Evolutionary conservation across 2,888 invertebrate genomes (phyloP), one percentile per base, ranked within the genome.

Genomic region (Caenorhabditis sinica): DNA sequence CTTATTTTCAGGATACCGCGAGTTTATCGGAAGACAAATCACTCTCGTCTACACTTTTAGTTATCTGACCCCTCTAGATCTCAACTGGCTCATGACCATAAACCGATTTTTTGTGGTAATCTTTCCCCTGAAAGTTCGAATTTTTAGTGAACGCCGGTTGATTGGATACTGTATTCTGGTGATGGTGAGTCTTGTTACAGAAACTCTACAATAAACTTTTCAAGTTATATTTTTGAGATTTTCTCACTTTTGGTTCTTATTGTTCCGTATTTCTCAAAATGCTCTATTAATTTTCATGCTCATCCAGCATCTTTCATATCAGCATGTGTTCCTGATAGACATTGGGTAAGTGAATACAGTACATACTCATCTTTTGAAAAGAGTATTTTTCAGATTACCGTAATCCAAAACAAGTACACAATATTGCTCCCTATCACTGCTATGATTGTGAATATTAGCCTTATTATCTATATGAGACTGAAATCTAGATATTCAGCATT

Each of bases 241-340:
- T 1, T 30, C 3, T 58, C 40, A 11, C 17, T 30, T 17, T 15
- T 58, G 9, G 30, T 25, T 17, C 36, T 61, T 20, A 20, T 61
- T 4, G 40, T 61, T 23, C 61, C 61, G 1, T 61, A 61, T n/a
- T 61, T 23, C 23, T 61, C 61, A 1, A 13, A 6, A 4, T 61
- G 61, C 25, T 61, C 61, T 23, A 23, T 61, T 9, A 61, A 61
- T 23, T 61, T 61, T 23, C n/a, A 61, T 40, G 61, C 61, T 9
- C 58, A 58, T 58, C 58, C 58, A 0, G 58, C 30, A 13, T 30
- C 17, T 2, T 58, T 23, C 11, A 30, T 58, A 6, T 40, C 61
- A 9, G 61, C 61, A 4, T 61, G 61, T 30, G 20, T 40, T 61
- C 61, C 61, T 4, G 40, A 23, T 20, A 36, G 61, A 15, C 61